Conservation (phyloP, 2,113 vertebrate genomes). For the Drymodes brunneopygia region DNA sequence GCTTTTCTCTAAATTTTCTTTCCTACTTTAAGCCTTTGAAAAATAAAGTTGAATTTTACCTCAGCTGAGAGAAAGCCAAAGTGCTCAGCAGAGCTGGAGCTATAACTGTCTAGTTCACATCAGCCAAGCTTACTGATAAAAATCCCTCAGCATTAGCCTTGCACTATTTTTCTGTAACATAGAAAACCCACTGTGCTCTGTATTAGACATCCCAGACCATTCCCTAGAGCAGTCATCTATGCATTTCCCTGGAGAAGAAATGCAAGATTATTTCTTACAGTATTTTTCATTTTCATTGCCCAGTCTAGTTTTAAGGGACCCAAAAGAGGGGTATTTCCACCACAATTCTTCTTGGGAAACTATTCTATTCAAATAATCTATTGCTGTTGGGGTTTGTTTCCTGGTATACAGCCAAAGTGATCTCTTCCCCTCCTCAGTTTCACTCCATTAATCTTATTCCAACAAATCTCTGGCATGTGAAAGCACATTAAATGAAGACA, state of each 20-base stretch:
- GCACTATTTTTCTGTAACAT: background rate
- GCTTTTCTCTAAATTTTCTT: background rate
- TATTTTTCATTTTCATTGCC: conserved; percentile 28
- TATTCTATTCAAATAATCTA: background rate
- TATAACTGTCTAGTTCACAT: background rate
- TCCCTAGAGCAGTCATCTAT: background rate
- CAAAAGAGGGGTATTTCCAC: background rate
- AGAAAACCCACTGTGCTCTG: background rate
- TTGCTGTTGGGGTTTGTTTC: background rate
- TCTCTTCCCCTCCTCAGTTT: background rate
- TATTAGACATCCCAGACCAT: background rate
- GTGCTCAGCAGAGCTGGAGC: background rate
- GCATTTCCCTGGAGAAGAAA: background rate
- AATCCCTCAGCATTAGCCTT: background rate
- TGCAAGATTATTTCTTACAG: background rate
- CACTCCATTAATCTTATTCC: background rate
- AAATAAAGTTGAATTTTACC: background rate
- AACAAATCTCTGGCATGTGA: background rate
- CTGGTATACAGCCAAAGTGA: background rate
- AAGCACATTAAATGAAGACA: background rate
- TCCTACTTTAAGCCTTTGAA: background rate
- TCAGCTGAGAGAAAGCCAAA: background rate
- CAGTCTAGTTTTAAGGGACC: background rate
- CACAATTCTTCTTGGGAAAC: background rate
- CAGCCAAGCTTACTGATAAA: background rate